These are phyloP conservation scores for Ecdyonurus torrentis DNA, from an alignment of 2,888 invertebrate species.

Conservation along the genomic window DNA sequence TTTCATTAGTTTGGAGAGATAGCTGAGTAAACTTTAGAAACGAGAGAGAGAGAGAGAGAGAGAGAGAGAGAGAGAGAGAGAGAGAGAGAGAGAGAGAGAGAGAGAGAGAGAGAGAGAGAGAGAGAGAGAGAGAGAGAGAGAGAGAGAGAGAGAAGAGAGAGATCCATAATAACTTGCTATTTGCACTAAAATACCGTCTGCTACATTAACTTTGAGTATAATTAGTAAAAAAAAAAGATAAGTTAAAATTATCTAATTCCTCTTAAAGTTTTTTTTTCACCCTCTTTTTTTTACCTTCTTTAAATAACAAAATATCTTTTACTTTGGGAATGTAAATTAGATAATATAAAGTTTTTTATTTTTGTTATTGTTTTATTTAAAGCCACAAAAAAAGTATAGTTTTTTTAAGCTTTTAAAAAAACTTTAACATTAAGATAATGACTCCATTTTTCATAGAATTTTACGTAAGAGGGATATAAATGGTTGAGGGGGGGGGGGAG, in stretches of 20 bases:
- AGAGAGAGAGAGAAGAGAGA: not conserved
- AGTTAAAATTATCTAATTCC: not conserved
- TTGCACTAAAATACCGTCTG: not conserved
- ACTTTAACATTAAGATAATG: not conserved
- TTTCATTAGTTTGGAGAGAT: not conserved
- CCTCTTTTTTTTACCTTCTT: no score
- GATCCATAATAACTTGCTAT: not conserved
- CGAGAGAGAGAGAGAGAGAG: not conserved
- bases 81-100: not conserved
- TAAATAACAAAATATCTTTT: not conserved
- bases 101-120: not conserved
- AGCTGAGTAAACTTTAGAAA: not conserved
- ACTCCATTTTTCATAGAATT: not conserved
- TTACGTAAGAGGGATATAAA: no score
- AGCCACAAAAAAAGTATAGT: not conserved
- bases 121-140: not conserved
- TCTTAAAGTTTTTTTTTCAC: not conserved
- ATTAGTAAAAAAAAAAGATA: not conserved
- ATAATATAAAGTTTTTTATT: not conserved
- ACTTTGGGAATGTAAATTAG: not conserved
- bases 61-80: not conserved
- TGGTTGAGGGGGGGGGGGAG: not conserved
- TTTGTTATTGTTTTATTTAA: no score
- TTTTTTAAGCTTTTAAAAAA: not conserved
- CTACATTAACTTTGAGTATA: not conserved